A percentile compares a stretch with the other conserved stretches of the same genome.
Evolutionary conservation across 2,113 vertebrate species (phyloP).

Genomic region (Rana temporaria): DNA sequence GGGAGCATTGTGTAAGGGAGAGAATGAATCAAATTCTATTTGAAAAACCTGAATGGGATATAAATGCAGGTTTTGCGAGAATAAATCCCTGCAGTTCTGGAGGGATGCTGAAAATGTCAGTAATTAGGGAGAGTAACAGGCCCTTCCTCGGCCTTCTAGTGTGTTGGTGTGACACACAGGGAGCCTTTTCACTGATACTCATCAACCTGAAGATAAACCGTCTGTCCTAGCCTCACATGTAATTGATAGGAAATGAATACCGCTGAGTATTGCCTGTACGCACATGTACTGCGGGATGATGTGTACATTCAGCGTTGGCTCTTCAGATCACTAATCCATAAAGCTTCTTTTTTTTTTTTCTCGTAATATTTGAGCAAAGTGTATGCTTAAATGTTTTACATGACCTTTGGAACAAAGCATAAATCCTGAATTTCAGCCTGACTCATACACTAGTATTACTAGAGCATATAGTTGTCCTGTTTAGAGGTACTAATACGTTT

Average conservation of each 20-base stretch:
- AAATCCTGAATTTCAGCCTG: no score
- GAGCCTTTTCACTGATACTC: slow-evolving; percentile 23
- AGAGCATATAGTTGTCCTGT: no score
- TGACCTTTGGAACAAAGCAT: neutral
- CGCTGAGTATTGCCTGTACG: neutral
- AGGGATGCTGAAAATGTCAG: slow-evolving; percentile 21
- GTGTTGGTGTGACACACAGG: slow-evolving; percentile 14
- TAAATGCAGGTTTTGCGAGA: slow-evolving; percentile 30
- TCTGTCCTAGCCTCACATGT: slow-evolving; percentile 6
- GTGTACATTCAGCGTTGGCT: neutral
- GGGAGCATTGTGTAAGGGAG: neutral
- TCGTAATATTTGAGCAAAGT: neutral
- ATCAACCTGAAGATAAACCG: slow-evolving; percentile 36
- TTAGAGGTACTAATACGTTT: no score
- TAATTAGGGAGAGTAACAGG: slow-evolving; percentile 36
- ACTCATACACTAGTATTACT: no score
- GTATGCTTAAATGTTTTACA: neutral
- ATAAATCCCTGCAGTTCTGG: slow-evolving; percentile 15
- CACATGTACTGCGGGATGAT: no score
- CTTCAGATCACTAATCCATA: neutral
- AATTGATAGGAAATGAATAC: slow-evolving; percentile 26
- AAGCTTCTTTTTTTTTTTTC: neutral
- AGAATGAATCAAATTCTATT: slow-evolving; percentile 20
- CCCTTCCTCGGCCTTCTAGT: neutral
- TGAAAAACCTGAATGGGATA: slow-evolving; percentile 25